Conservation (phyloP, 1,140 invertebrate species). For the Reticulitermes speratus region DNA sequence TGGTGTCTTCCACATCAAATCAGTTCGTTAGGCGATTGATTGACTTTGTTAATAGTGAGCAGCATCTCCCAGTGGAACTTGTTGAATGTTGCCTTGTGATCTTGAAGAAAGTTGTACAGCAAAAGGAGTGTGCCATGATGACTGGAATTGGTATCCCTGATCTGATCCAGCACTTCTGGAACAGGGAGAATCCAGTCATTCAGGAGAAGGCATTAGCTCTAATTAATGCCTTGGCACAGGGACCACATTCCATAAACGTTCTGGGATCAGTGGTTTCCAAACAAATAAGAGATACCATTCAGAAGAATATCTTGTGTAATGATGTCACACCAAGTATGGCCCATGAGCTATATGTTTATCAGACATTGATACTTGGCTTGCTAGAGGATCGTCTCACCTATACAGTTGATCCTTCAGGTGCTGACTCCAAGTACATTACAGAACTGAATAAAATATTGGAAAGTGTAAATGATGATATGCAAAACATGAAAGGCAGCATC, state of each 20-base stretch:
- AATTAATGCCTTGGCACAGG: constrained; percentile 26
- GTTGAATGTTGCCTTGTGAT: constrained; percentile 11
- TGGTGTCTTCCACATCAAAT: neutral
- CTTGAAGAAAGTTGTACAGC: neutral
- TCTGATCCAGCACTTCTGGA: constrained; percentile 21
- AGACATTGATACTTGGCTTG: constrained; percentile 13
- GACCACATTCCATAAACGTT: neutral
- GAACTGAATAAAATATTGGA: constrained; percentile 5
- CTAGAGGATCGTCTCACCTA: neutral
- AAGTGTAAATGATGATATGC: neutral
- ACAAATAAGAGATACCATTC: constrained; percentile 7
- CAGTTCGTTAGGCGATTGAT: neutral
- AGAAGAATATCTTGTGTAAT: neutral
- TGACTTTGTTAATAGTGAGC: constrained; percentile 20
- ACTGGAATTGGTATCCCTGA: neutral
- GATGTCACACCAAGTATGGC: neutral
- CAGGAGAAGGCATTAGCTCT: constrained; percentile 21
- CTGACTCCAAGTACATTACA: neutral
- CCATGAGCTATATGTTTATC: constrained; percentile 27
- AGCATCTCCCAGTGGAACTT: neutral
- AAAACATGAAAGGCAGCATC: neutral
- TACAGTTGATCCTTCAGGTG: constrained; percentile 3
- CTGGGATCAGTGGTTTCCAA: constrained; percentile 25
- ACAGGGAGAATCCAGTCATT: neutral
- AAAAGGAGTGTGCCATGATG: neutral